These are phyloP conservation scores for Periplaneta americana DNA, from an alignment of 1,140 invertebrate genomes.

Conservation along the genomic window DNA sequence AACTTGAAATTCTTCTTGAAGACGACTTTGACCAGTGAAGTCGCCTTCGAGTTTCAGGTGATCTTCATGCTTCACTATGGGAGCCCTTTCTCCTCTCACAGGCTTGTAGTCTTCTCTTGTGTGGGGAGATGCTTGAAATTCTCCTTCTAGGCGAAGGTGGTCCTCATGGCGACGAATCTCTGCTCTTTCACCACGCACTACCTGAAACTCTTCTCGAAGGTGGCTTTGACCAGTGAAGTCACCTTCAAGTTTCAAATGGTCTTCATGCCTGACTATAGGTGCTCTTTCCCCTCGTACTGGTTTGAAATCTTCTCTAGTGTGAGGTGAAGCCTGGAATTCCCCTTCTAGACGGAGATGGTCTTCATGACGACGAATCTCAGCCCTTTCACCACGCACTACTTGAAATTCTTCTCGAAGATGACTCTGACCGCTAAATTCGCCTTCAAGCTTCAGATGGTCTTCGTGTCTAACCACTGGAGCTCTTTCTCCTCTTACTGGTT, in stretches of 20 bases:
- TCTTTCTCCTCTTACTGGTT: conserved; percentile 46
- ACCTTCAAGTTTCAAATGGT: conserved; percentile 44
- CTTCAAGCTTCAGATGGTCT: conserved; percentile 57
- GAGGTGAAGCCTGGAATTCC: conserved; percentile 34
- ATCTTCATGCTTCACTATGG: conserved; percentile 42
- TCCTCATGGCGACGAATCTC: conserved; percentile 21
- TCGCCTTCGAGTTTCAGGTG: conserved; percentile 55
- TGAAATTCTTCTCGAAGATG: conserved; percentile 24
- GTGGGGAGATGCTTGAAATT: conserved; percentile 28
- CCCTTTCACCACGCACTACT: conserved; percentile 24
- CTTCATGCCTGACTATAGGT: conserved; percentile 35
- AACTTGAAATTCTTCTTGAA: conserved; percentile 24
- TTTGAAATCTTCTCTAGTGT: conserved; percentile 20
- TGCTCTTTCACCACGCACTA: conserved; percentile 25
- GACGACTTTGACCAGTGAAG: conserved; percentile 31
- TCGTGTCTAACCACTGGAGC: conserved; percentile 42
- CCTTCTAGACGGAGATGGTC: conserved; percentile 51
- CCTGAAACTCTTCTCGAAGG: conserved; percentile 29
- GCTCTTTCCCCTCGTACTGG: conserved; percentile 23
- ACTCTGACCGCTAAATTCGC: conserved; percentile 35
- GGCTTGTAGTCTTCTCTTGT: conserved; percentile 26
- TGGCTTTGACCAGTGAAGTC: conserved; percentile 35
- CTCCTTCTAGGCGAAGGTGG: conserved; percentile 31
- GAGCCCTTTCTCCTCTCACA: conserved; percentile 49
- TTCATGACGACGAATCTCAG: conserved; percentile 31